phyloP scores from a whole-genome alignment of 2,113 vertebrate genomes.

The Lophotis ruficrista region DNA sequence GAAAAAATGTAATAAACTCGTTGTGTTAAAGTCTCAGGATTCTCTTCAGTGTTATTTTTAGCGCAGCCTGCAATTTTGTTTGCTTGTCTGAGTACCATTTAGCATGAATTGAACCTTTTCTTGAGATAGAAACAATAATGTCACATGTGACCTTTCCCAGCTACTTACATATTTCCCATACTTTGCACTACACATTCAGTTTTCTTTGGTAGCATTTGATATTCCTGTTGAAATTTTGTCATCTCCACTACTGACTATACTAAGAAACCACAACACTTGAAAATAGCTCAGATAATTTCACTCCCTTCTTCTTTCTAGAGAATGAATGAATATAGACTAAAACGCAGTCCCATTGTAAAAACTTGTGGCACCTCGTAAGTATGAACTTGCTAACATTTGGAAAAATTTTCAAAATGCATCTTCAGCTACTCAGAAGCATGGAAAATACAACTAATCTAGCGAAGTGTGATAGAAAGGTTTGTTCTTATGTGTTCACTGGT shows the following conservation, averaged over 20 bases:
- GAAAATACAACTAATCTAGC: neutral
- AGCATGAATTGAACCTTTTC: neutral
- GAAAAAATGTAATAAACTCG: neutral
- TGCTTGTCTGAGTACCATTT: neutral
- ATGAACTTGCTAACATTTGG: neutral
- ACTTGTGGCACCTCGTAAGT: accelerated
- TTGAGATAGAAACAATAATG: neutral
- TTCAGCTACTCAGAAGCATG: neutral
- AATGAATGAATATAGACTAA: neutral
- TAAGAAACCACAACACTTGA: neutral
- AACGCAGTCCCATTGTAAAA: neutral
- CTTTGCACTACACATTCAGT: neutral
- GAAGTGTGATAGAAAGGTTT: neutral
- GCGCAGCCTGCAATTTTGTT: neutral
- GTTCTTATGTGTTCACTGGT: neutral
- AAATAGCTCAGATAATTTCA: neutral
- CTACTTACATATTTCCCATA: conserved; percentile 15
- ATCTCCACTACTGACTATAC: neutral
- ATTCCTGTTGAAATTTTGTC: neutral
- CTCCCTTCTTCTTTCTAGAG: neutral
- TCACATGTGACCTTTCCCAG: neutral
- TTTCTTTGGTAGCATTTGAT: conserved; percentile 8
- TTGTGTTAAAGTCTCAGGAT: neutral
- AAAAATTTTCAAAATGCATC: neutral
- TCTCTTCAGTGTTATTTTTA: neutral